Evolutionary conservation across 2,888 invertebrate species (phyloP), one percentile per base, ranked within the genome.

Genomic region (Eucera pruinosa): DNA sequence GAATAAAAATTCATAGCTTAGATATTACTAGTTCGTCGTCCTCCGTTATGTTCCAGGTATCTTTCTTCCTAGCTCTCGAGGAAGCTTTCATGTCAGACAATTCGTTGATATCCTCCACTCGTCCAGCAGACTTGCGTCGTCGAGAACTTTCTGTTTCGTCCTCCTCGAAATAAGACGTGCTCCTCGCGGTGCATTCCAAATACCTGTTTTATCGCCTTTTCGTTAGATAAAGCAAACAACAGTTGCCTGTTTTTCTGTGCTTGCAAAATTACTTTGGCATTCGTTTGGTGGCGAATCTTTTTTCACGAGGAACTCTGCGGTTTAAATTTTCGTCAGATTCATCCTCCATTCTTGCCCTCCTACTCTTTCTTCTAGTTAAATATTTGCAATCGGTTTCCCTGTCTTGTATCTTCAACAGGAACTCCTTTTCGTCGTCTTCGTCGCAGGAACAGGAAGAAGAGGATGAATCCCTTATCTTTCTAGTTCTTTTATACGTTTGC

Each of bases 151-250:
- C 66, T 5, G 75, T 87, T 65, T 91, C 91, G 27, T 90, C 81
- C 1, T 90, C 76, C 80, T 89, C 89, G n/a, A 78, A 86, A 58
- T 90, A 90, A 43, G 70, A 82, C 0, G 79, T 89, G 2, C 70
- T 78, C 18, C 60, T 84, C 3, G 81, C 79, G 13, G 82, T 36
- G 2, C 82, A 55, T 25, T 84, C 80, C 33, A 88, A 66, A 39
- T 81, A 65, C 23, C 80, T 81, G 1, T 60, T 55, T n/a, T 0
- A 62, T n/a, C 23, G 18, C 9, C 7, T 11, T 41, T 18, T 27
- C 2, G 9, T 39, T 11, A 30, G 48, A 41, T 23, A 20, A 30
- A 0, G 5, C 13, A 13, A 2, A 3, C 13, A 1, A 11, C 13
- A 13, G 4, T 6, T 25, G 13, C 20, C 2, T 4, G 4, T 25